A percentile compares a stretch with the other conserved stretches of the same genome.
phyloP scores from a whole-genome alignment of 2,888 invertebrate genomes.

The Andricus quercusramuli region DNA sequence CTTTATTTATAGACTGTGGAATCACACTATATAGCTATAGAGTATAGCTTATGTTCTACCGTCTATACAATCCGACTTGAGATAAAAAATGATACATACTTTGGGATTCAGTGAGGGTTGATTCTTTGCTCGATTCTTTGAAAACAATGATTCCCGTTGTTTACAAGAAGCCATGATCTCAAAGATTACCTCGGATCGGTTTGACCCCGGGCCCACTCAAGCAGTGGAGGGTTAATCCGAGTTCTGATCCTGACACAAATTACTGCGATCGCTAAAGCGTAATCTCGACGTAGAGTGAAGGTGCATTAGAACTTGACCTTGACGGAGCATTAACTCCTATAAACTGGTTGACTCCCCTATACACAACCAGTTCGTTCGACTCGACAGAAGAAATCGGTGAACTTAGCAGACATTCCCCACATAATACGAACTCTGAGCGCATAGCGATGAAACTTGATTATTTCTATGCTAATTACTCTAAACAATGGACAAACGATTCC shows the following conservation, averaged over 20 bases:
- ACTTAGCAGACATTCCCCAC: slow-evolving; percentile 17
- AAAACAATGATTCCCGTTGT: slow-evolving; percentile 1
- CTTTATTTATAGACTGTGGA: too few species aligned
- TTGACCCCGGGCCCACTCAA: slow-evolving; percentile 16
- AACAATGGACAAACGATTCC: slow-evolving; percentile 16
- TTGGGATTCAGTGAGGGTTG: background rate
- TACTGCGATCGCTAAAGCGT: slow-evolving; percentile 24
- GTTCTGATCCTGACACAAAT: slow-evolving; percentile 29
- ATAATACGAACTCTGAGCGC: background rate
- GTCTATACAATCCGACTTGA: too few species aligned
- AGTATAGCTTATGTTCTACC: too few species aligned
- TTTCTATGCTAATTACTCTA: slow-evolving; percentile 14
- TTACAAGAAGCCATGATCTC: background rate
- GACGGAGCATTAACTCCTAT: slow-evolving; percentile 40
- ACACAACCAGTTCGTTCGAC: slow-evolving; percentile 8
- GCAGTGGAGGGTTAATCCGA: background rate
- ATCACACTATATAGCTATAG: too few species aligned
- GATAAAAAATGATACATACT: background rate
- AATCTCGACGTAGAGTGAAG: slow-evolving; percentile 20
- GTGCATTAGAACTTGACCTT: slow-evolving; percentile 42
- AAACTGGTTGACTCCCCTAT: slow-evolving; percentile 36
- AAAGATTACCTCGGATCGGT: background rate
- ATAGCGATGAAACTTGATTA: slow-evolving; percentile 7
- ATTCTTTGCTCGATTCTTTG: background rate
- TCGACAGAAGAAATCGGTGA: slow-evolving; percentile 24